Evolutionary conservation across 1,140 invertebrate species (phyloP).

Genomic region (Drosophila parvula): DNA sequence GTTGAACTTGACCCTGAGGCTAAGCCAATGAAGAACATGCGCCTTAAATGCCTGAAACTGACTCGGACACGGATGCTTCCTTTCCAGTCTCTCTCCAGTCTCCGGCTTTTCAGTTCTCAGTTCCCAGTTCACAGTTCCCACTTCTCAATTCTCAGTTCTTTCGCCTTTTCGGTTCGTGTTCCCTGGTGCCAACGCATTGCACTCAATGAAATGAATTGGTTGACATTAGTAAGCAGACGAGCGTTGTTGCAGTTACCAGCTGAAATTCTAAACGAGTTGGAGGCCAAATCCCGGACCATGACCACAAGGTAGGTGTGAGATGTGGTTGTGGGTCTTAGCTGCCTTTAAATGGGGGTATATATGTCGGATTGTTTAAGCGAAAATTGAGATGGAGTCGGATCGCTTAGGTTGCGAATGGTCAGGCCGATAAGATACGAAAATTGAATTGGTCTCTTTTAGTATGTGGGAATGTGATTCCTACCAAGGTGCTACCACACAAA

Average conservation of each 20-base stretch:
- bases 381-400: conserved; percentile 52
- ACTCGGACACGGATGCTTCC: conserved; percentile 38
- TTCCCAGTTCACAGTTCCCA: conserved; percentile 14
- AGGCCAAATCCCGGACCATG: conserved; percentile 1
- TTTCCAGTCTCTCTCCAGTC: conserved; percentile 9
- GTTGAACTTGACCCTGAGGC: conserved; percentile 79
- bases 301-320: conserved; percentile 68
- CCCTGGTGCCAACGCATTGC: conserved; percentile 71
- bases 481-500: conserved; percentile 25
- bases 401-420: conserved; percentile 54
- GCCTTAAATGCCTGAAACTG: conserved; percentile 70
- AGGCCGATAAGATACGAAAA: conserved; percentile 60
- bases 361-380: conserved; percentile 72
- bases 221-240: conserved; percentile 73
- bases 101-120: conserved; percentile 12
- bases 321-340: conserved; percentile 74
- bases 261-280: conserved; percentile 68
- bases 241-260: conserved; percentile 47
- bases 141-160: conserved; percentile 1
- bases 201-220: conserved; percentile 81
- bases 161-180: conserved; percentile 14
- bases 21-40: conserved; percentile 75
- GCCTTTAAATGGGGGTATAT: conserved; percentile 75
- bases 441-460: conserved; percentile 28
- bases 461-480: conserved; percentile 16